Evolutionary conservation across 2,797 vertebrate genomes (phyloP), one percentile per base, ranked within the genome.

Genomic region (Bradypus variegatus): DNA sequence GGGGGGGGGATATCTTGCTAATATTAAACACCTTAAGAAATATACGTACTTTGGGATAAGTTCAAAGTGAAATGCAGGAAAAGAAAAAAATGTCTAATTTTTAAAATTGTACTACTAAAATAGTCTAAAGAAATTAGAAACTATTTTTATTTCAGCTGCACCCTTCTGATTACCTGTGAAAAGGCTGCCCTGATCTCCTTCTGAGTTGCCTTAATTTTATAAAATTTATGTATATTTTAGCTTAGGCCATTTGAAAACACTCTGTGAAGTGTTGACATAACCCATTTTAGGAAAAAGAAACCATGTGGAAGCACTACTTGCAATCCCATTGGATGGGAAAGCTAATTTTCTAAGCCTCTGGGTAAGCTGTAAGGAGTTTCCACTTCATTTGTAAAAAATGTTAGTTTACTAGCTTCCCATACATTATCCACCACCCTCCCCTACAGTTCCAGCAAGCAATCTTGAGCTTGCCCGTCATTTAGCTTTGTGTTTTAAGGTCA

Each of bases 341-440:
- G 89, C 29, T 55, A 80, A 92, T 84, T 93, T 91, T 45, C 62
- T 88, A 86, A 72, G 80, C 79, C 86, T 67, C 79, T 64, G 53
- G n/a, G 36, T 93, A 64, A 91, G 69, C 10, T 70, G 73, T 72
- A 36, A 73, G 93, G 92, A 94, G 92, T 94, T 95, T 88, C 93
- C 91, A 89, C 72, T 87, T 86, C 64, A 75, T 78, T 65, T 92
- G n/a, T 50, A 73, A 70, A 87, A 84, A 82, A 79, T 83, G 69
- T 85, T 79, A 73, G 31, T 69, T 91, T 41, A 38, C 60, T 48
- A 65, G 73, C 76, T 92, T 60, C 89, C 73, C 55, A 83, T 88
- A 89, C 89, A 79, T 33, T 1, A 8, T n/a, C 76, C 29, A 33
- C 29, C 29, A 53, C n/a, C 70, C 69, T 84, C 58, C 86, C 48